Base-by-base conservation (phyloP, 2,797 vertebrate genomes). In the Vireo griseus region DNA sequence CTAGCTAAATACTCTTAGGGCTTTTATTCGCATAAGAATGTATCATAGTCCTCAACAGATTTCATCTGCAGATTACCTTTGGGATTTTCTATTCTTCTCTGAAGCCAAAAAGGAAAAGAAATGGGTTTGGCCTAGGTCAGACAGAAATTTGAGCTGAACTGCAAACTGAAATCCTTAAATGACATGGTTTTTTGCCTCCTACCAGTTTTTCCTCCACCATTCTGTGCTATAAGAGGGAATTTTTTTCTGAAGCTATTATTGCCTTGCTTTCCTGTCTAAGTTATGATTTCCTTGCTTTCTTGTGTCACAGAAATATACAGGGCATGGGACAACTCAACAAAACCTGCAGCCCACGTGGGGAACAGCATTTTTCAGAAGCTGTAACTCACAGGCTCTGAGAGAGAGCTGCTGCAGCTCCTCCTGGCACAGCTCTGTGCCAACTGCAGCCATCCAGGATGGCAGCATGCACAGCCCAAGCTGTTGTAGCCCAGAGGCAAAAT, bases 1-100 rank as follows among this genome's bases (percentile, higher is more conserved):
- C 8, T 63, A 33, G 52, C n/a, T 68, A 54, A 91, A 44, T 22
- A 29, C 28, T 83, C 63, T 18, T 18, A 55, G 28, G 21, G 11
- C 11, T 68, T 94, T 72, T 58, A 83, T 78, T 94, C 92, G 62
- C 16, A 13, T 78, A 78, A 81, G 25, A 54, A 54, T 84, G 11
- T 55, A 54, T 93, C 26, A 80, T 19, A 63, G 11, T 65, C 39
- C 47, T 66, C 51, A 92, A 76, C 6, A 84, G 28, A 75, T 75
- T 88, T 92, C 54, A 66, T 50, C 66, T 88, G 50, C 35, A 88
- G 24, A 50, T 88, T 65, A 55, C n/a, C 16, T 69, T 51, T 26
- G 50, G 54, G 66, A 84, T 42, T 68, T 81, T 35, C 28, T 72
- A 20, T 39, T 52, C 47, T 75, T 61, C 26, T 73, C 31, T 71